These are phyloP conservation scores for Fistularia tabacaria DNA, from an alignment of 2,797 vertebrate species.

Conservation along the genomic window DNA sequence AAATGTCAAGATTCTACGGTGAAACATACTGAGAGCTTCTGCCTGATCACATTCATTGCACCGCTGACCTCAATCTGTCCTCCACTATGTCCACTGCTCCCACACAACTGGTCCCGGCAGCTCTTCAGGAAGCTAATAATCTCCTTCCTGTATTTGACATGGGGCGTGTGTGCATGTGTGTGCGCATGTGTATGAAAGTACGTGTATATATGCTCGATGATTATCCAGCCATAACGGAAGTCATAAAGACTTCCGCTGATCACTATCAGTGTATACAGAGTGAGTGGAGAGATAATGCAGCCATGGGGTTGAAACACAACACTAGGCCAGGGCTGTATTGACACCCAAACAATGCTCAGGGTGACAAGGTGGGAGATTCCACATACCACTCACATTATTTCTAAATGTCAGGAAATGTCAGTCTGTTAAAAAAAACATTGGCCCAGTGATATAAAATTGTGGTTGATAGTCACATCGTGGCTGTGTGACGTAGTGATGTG, in stretches of 20 bases:
- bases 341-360: constrained; percentile 38
- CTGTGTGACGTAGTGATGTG: background rate
- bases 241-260: constrained; percentile 70
- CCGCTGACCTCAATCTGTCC: constrained; percentile 48
- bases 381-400: constrained; percentile 28
- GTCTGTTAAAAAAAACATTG: constrained; percentile 5
- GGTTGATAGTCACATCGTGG: constrained; percentile 2
- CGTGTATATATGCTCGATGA: constrained; percentile 41
- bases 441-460: constrained; percentile 12
- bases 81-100: constrained; percentile 18
- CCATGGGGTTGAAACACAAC: constrained; percentile 33
- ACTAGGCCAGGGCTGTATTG: constrained; percentile 25
- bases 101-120: constrained; percentile 22
- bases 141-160: constrained; percentile 63
- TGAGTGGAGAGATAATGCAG: constrained; percentile 44
- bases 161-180: constrained; percentile 14
- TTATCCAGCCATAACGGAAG: constrained; percentile 74
- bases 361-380: constrained; percentile 18
- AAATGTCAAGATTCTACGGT: constrained; percentile 20
- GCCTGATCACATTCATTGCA: constrained; percentile 23
- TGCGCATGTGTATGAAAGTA: constrained; percentile 2
- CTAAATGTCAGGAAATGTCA: constrained; percentile 40
- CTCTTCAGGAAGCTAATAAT: constrained; percentile 67
- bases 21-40: constrained; percentile 38
- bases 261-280: constrained; percentile 52